Conservation (phyloP, 2,888 invertebrate species). For the Latrodectus elegans region DNA sequence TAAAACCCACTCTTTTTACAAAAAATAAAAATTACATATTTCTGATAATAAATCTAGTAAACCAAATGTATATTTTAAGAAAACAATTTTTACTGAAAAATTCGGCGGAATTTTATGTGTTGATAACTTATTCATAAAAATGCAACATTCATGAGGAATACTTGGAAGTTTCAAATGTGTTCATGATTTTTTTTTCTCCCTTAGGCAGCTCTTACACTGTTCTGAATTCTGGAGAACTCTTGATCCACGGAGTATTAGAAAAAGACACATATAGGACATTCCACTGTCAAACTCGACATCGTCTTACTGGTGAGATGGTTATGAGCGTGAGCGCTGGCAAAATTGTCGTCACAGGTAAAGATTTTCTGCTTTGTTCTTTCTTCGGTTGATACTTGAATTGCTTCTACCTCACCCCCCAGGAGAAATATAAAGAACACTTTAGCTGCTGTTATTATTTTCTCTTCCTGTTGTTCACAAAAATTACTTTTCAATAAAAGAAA, state of each 20-base stretch:
- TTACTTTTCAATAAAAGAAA: too few relatives aligned
- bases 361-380: neutral
- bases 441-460: constrained; percentile 22
- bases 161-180: neutral
- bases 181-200: constrained; percentile 4
- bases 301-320: constrained; percentile 64
- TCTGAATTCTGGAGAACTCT: constrained; percentile 64
- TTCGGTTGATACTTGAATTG: constrained; percentile 28
- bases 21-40: too few relatives aligned
- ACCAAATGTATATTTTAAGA: too few relatives aligned
- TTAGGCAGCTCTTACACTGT: constrained; percentile 68
- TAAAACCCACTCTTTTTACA: too few relatives aligned
- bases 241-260: constrained; percentile 55
- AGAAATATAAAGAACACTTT: constrained; percentile 32
- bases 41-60: too few relatives aligned
- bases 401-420: neutral
- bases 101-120: too few relatives aligned
- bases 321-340: constrained; percentile 67
- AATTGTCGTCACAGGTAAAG: constrained; percentile 69
- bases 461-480: constrained; percentile 1
- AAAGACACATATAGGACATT: constrained; percentile 62
- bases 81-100: too few relatives aligned
- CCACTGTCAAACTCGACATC: constrained; percentile 66
- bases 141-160: too few relatives aligned
- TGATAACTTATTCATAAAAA: too few relatives aligned